phyloP scores from a whole-genome alignment of 2,888 invertebrate genomes.

The Orthosia gothica region DNA sequence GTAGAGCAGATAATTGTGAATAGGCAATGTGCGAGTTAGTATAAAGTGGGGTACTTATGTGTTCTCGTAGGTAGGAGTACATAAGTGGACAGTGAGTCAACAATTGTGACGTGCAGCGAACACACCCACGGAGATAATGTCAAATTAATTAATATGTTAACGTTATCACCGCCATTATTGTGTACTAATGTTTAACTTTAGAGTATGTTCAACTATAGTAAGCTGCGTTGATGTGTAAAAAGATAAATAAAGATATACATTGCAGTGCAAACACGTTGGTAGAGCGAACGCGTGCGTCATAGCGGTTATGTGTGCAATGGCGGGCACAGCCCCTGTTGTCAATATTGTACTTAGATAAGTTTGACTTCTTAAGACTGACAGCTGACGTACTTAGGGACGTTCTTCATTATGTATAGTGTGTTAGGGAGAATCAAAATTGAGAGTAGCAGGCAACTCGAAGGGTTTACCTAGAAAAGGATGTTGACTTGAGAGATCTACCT shows the following conservation, averaged over 20 bases:
- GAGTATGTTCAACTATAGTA: conserved; percentile 44
- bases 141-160: conserved; percentile 70
- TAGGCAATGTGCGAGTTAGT: conserved; percentile 34
- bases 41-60: conserved; percentile 35
- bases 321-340: conserved; percentile 32
- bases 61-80: conserved; percentile 16
- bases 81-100: conserved; percentile 53
- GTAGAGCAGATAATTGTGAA: conserved; percentile 57
- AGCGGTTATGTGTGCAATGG: conserved; percentile 34
- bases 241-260: conserved; percentile 55
- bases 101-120: conserved; percentile 74
- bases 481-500: not conserved
- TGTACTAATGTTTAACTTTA: conserved; percentile 50
- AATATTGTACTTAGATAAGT: conserved; percentile 59
- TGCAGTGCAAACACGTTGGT: conserved; percentile 50
- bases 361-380: conserved; percentile 21
- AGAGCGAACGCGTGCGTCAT: conserved; percentile 54
- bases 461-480: conserved; percentile 1
- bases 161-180: conserved; percentile 63
- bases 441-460: not conserved
- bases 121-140: conserved; percentile 82
- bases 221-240: conserved; percentile 45
- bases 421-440: not conserved
- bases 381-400: not conserved
- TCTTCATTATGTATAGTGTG: not conserved